Evolutionary conservation across 2,888 invertebrate species (phyloP), one percentile per base, ranked within the genome.

Genomic region (Cerceris ruficornis): DNA sequence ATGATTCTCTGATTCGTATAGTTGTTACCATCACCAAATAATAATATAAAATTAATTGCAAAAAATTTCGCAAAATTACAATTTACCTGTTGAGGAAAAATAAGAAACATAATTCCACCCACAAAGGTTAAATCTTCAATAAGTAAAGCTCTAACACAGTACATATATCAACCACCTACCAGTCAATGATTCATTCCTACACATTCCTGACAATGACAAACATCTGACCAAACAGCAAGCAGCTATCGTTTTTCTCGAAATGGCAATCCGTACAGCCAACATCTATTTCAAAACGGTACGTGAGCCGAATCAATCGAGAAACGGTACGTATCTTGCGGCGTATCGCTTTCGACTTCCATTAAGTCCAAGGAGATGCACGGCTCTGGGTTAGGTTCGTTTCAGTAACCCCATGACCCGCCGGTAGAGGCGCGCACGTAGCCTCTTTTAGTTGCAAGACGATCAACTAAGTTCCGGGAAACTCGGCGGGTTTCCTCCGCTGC

Each of bases 301-400:
- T 85, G 85, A 85, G 81, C 57, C 71, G 86, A 85, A 85, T 85
- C 86, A 86, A 86, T 85, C 74, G 86, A 72, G 62, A 66, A 75
- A 67, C 52, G 15, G 60, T 58, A 58, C 6, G 13, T 52, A 11
- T 43, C 66, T 64, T 15, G 74, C 69, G 57, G 57, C 61, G 67
- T 54, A 67, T 41, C 67, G 65, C 64, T 49, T 69, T 67, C 74
- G 73, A 69, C 57, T 83, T 83, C 83, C 77, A 85, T 84, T 85
- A 84, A 84, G 72, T 70, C 41, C 61, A 57, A 42, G 42, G 68
- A 80, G 83, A 82, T 69, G 80, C 77, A 65, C 67, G 61, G 65
- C 71, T 62, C n/a, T n/a, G n/a, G n/a, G n/a, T n/a, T n/a, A n/a
- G n/a, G 84, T 75, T 67, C 69, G 55, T 62, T 77, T 43, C 64